Conservation (phyloP, 2,797 vertebrate genomes). For the Halcyon leucocephala region DNA sequence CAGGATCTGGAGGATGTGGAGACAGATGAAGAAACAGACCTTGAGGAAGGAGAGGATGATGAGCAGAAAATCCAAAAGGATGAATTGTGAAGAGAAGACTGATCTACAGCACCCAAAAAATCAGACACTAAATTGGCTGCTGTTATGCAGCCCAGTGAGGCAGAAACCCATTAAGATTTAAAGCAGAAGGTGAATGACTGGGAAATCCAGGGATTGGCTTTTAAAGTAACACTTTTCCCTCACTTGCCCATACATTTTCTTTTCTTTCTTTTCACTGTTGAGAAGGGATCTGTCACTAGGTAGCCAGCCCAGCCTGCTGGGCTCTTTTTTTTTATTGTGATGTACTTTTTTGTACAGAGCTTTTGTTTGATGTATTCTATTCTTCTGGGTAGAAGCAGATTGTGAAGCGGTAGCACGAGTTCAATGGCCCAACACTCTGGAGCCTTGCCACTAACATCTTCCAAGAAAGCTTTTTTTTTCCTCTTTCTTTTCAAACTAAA, state of each 20-base stretch:
- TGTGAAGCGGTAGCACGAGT: constrained; percentile 20
- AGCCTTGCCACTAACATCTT: constrained; percentile 52
- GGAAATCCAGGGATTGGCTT: constrained; percentile 75
- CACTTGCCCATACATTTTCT: constrained; percentile 49
- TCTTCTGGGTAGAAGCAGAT: constrained; percentile 53
- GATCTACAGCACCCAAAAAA: constrained; percentile 73
- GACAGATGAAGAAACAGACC: constrained; percentile 84
- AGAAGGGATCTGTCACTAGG: constrained; percentile 63
- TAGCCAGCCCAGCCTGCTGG: constrained; percentile 45
- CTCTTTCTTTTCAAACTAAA: background rate
- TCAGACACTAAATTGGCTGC: constrained; percentile 73
- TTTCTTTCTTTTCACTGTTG: constrained; percentile 52
- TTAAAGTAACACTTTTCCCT: constrained; percentile 64
- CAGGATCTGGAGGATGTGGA: constrained; percentile 89
- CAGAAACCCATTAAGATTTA: constrained; percentile 61
- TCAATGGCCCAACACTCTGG: background rate
- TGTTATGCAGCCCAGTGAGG: constrained; percentile 53
- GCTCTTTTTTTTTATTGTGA: constrained; percentile 35
- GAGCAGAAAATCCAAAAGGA: constrained; percentile 84
- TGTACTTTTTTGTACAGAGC: constrained; percentile 75
- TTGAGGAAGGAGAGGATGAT: constrained; percentile 86
- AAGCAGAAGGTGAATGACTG: constrained; percentile 56
- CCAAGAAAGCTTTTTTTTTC: constrained; percentile 7
- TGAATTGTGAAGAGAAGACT: constrained; percentile 86
- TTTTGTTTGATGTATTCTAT: constrained; percentile 64